A percentile compares a stretch with the other conserved stretches of the same genome.
Conservation (phyloP, 2,888 invertebrate species). For the Ennomos erosarius region DNA sequence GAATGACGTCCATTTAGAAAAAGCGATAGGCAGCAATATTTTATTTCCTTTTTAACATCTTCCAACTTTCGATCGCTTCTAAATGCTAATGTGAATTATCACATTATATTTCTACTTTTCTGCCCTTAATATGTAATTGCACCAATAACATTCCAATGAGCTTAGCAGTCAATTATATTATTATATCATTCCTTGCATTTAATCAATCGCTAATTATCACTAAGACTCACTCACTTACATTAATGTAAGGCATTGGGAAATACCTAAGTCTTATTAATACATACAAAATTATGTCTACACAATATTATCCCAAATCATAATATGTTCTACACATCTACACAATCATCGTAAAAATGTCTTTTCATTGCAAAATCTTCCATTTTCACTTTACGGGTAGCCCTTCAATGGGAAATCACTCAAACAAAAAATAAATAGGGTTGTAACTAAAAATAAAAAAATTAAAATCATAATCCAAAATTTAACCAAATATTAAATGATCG, state of each 20-base stretch:
- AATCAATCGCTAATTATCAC: conserved; percentile 12
- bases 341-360: conserved; percentile 24
- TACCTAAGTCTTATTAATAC: conserved; percentile 38
- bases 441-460: conserved; percentile 10
- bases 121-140: conserved; percentile 7
- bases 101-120: background rate
- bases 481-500: background rate
- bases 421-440: conserved; percentile 32
- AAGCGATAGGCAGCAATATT: background rate
- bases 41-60: background rate
- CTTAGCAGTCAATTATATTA: background rate
- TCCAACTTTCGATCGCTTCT: background rate
- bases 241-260: conserved; percentile 43
- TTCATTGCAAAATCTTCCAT: conserved; percentile 41
- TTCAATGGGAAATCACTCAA: conserved; percentile 38
- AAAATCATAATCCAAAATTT: conserved; percentile 1
- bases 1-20: background rate
- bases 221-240: conserved; percentile 35
- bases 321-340: conserved; percentile 10
- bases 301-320: too few species aligned
- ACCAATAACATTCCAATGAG: conserved; percentile 7
- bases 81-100: background rate
- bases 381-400: conserved; percentile 38
- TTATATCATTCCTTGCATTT: conserved; percentile 13
- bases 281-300: conserved; percentile 19